These are phyloP conservation scores for Rhizomys pruinosus DNA, from an alignment of 2,113 vertebrate genomes.

Conservation along the genomic window DNA sequence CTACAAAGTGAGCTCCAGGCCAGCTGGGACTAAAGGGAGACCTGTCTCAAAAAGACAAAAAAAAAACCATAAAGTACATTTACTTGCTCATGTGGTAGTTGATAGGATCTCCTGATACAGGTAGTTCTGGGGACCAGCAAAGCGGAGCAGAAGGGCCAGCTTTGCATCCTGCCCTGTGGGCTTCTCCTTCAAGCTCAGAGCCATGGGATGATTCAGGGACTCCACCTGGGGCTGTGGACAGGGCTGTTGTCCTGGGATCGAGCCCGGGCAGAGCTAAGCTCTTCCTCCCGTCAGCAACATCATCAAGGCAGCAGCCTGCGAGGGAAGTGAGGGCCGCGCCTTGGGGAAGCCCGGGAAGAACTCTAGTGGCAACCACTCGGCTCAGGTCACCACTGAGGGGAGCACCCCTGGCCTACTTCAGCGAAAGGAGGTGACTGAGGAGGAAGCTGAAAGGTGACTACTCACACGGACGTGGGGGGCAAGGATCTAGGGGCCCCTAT, in stretches of 20 bases:
- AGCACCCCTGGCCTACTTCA: conserved; percentile 49
- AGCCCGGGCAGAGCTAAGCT: accelerated
- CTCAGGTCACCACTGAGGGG: conserved; percentile 17
- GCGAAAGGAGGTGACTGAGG: conserved; percentile 92
- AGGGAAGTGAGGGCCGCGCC: conserved; percentile 87
- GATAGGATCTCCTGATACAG: too few species aligned
- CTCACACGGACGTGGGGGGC: accelerated
- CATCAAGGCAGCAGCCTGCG: conserved; percentile 90
- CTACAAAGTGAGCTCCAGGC: too few species aligned
- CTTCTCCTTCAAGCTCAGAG: not conserved
- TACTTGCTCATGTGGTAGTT: not conserved
- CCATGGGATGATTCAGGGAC: too few species aligned
- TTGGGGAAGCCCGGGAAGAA: conserved; percentile 93
- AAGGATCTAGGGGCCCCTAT: accelerated
- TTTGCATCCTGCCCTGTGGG: accelerated
- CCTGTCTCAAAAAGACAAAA: too few species aligned
- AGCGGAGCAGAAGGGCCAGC: accelerated
- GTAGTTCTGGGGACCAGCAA: not conserved
- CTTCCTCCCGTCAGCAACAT: conserved; percentile 88
- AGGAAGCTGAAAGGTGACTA: conserved; percentile 95
- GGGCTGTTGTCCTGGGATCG: not conserved
- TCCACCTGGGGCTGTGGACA: not conserved
- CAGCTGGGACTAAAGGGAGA: too few species aligned
- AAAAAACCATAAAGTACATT: not conserved
- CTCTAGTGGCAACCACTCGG: conserved; percentile 85